Evolutionary conservation across 2,888 invertebrate genomes (phyloP), one percentile per base, ranked within the genome.

Genomic region (Hoplodrina ambigua): DNA sequence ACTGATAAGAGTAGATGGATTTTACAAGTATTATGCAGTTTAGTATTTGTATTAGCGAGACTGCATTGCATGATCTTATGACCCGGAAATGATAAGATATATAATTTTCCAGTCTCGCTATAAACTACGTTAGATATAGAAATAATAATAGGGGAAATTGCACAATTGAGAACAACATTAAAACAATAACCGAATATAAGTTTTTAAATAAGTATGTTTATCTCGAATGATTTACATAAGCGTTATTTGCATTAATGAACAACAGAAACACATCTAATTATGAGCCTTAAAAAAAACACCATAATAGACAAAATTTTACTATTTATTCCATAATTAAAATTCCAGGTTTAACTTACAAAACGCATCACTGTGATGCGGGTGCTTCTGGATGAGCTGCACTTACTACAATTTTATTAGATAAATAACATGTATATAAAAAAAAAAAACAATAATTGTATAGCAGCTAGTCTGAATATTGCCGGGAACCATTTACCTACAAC

Each of bases 361-460:
- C 77, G 81, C 90, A 91, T 91, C 89, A 90, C 80, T 87, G 80
- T 87, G 91, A 91, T 90, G 89, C 87, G 88, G 79, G 75, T 81
- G 81, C 81, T 86, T 84, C 72, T 81, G 86, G 87, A 91, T 90
- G 91, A 91, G 88, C 78, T 90, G 88, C 79, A 89, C 87, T 89
- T 89, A 89, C 86, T 80, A 78, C 77, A 85, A 78, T 73, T 75
- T 63, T 60, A 71, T 74, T 63, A 41, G 61, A 72, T 81, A 67
- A 71, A 67, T 75, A 72, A 68, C 13, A 11, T 72, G 72, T 78
- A 72, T 72, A 70, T 57, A 55, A 65, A 72, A 70, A 67, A 70
- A 67, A 57, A 59, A 73, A 60, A 52, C 75, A 52, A 64, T 79
- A 65, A 69, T 68, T 75, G 69, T 67, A 63, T 70, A 75, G 63